Conservation (phyloP, 1,140 invertebrate genomes). For the Meteorus sp. region DNA sequence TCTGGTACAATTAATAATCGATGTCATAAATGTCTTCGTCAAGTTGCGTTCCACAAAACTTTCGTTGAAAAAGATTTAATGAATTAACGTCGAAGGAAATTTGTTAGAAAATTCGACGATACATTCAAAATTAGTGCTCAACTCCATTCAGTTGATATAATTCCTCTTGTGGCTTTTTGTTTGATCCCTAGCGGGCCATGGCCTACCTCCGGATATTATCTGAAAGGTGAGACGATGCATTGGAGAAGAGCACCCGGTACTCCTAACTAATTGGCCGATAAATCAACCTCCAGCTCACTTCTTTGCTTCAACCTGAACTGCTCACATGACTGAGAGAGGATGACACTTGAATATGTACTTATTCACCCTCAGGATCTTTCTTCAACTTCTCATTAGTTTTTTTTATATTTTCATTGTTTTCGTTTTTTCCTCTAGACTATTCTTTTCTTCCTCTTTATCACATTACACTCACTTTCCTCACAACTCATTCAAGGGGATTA, state of each 20-base stretch:
- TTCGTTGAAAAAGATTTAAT: no score
- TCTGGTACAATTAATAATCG: no score
- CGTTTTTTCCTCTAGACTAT: neutral
- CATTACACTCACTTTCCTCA: no score
- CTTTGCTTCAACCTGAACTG: conserved; percentile 15
- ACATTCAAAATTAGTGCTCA: neutral
- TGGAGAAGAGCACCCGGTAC: conserved; percentile 49
- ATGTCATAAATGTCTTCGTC: no score
- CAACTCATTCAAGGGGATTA: no score
- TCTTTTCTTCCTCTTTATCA: no score
- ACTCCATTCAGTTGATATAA: neutral
- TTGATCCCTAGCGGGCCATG: conserved; percentile 31
- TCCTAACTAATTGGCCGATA: conserved; percentile 51
- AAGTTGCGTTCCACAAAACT: no score
- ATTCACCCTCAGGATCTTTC: neutral
- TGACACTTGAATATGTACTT: conserved; percentile 17
- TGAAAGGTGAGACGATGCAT: conserved; percentile 47
- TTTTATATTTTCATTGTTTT: neutral
- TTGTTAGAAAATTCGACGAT: neutral
- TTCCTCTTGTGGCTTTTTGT: neutral
- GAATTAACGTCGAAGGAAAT: no score
- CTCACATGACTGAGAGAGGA: conserved; percentile 12
- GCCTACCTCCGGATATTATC: conserved; percentile 46
- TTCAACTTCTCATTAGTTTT: neutral
- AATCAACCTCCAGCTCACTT: conserved; percentile 42